These are phyloP conservation scores for Diplodus puntazzo DNA, from an alignment of 2,797 vertebrate species.

Conservation along the genomic window DNA sequence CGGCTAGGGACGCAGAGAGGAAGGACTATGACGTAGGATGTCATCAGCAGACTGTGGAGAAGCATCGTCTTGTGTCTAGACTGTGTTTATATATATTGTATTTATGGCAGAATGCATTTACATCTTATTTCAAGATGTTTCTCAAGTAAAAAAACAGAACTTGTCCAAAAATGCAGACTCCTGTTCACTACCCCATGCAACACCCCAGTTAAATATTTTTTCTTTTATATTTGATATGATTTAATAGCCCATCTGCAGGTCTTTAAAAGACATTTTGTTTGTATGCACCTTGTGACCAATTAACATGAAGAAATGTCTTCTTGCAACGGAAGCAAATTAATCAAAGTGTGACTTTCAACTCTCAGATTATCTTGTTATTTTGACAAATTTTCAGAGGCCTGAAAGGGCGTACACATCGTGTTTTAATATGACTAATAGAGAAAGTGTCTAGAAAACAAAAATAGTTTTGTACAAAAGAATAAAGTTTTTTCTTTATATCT, in stretches of 20 bases:
- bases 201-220: neutral
- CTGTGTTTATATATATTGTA: neutral
- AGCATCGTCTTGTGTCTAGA: neutral
- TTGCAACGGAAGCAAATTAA: neutral
- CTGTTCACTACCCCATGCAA: neutral
- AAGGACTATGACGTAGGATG: neutral
- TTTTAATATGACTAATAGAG: neutral
- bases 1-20: neutral
- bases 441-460: neutral
- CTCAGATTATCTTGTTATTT: neutral
- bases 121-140: slow-evolving; percentile 3
- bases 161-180: neutral
- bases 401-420: neutral
- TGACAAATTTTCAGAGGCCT: neutral
- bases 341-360: neutral
- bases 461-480: too few species aligned
- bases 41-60: neutral
- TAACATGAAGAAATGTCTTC: neutral
- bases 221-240: neutral
- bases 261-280: neutral
- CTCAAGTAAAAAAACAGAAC: too few species aligned
- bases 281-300: neutral
- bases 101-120: neutral
- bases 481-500: neutral
- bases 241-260: neutral